A percentile compares a stretch with the other conserved stretches of the same genome.
Evolutionary conservation across 2,113 vertebrate genomes (phyloP).

Genomic region (Lethenteron camtschaticum): DNA sequence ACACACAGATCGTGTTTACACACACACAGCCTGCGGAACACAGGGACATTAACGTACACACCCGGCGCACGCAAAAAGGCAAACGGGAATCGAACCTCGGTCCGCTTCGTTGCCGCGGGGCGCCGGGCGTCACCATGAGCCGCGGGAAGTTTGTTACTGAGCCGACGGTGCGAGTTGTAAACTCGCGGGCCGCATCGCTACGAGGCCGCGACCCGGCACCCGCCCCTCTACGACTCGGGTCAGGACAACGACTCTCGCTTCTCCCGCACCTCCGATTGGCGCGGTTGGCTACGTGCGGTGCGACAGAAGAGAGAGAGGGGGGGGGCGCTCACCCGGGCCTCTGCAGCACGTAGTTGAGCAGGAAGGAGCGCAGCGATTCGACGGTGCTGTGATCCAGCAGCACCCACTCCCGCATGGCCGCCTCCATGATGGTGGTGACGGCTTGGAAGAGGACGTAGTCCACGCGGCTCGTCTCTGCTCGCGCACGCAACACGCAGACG

Average conservation of each 20-base stretch:
- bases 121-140: no score
- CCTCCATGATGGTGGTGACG: constrained; percentile 93
- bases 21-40: no score
- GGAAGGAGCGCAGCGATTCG: constrained; percentile 82
- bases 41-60: no score
- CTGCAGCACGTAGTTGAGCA: constrained; percentile 92
- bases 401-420: constrained; percentile 90
- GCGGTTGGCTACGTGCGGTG: not conserved
- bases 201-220: not conserved
- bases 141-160: no score
- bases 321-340: constrained; percentile 67
- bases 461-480: constrained; percentile 91
- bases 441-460: constrained; percentile 98
- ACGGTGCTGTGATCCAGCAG: constrained; percentile 84
- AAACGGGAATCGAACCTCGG: no score
- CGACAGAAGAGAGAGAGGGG: not conserved
- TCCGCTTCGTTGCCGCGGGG: no score
- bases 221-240: not conserved
- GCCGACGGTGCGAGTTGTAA: no score
- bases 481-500: no score
- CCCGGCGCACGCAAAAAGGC: no score
- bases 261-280: not conserved
- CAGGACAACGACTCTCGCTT: not conserved
- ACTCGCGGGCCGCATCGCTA: not conserved
- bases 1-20: no score